Evolutionary conservation across 2,113 vertebrate species (phyloP).

Genomic region (Dryoscopus gambensis): DNA sequence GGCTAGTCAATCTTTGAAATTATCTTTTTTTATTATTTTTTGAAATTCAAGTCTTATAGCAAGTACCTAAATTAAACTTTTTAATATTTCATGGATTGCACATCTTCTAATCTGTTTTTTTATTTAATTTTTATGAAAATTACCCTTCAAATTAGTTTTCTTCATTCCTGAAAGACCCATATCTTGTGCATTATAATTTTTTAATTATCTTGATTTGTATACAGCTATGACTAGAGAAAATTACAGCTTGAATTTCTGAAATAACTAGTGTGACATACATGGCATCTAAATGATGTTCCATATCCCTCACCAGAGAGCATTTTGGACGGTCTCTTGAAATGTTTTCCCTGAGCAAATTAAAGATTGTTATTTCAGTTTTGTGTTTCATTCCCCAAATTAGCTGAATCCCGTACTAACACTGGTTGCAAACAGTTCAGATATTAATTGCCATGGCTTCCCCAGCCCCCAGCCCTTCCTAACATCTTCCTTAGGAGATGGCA

Average conservation of each 20-base stretch:
- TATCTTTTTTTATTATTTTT: background rate
- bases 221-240: background rate
- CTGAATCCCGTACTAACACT: background rate
- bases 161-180: slow-evolving; percentile 16
- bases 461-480: background rate
- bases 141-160: slow-evolving; percentile 28
- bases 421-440: background rate
- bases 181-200: slow-evolving; percentile 15
- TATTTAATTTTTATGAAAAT: slow-evolving; percentile 53
- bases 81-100: slow-evolving; percentile 42
- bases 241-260: background rate
- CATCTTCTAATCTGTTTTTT: slow-evolving; percentile 1
- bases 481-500: background rate
- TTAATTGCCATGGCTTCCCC: background rate
- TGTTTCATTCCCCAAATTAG: background rate
- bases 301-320: background rate
- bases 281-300: background rate
- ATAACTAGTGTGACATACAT: background rate
- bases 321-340: background rate
- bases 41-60: background rate
- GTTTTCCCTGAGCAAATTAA: background rate
- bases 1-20: background rate
- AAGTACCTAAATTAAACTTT: slow-evolving; percentile 6
- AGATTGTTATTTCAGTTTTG: background rate
- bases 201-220: slow-evolving; percentile 47